Evolutionary conservation across 2,888 invertebrate species (phyloP), one percentile per base, ranked within the genome.

Genomic region (Mythimna loreyi): DNA sequence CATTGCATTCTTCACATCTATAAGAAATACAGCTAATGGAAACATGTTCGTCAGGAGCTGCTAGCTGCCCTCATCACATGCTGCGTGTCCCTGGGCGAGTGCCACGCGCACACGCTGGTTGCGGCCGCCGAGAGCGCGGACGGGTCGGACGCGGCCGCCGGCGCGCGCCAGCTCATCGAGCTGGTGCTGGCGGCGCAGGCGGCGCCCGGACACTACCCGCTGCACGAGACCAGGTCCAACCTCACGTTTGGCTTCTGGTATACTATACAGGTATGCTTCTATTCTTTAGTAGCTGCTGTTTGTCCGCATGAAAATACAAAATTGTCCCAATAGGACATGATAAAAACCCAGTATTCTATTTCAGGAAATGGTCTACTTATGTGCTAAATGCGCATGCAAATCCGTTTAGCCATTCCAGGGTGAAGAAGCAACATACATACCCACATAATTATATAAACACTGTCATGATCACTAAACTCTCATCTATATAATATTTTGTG

Each of bases 211-310:
- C 97, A 97, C 80, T 99, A 98, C 94, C 99, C 99, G 0, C 96
- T 98, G 5, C 98, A 99, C 87, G 99, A 99, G 93, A 97, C 97
- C 0, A 97, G 98, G 75, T 99, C 99, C 88, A 98, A 97, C 72
- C 96, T 98, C 78, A 97, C 98, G 0, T 97, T 99, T 93, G 98
- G 98, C 4, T 98, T 99, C 92, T 99, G 99, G 99, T 99, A 98
- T 90, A 97, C 98, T 67, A 92, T 99, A 63, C 99, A 99, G 96
- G 98, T 98, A 7, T 62, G 25, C 1, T 25, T 36, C 43, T 21
- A n/a, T 43, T 43, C 43, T 19, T 43, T 7, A 43, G 1, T 43
- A 40, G 40, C 5, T 36, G 3, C 36, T 36, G 13, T 19, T 40
- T 6, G 40, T 3, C 5, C 6, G 6, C 6, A 4, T 40, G 40